Base-by-base conservation (phyloP, 2,113 vertebrate species). In the Odobenus rosmarus region DNA sequence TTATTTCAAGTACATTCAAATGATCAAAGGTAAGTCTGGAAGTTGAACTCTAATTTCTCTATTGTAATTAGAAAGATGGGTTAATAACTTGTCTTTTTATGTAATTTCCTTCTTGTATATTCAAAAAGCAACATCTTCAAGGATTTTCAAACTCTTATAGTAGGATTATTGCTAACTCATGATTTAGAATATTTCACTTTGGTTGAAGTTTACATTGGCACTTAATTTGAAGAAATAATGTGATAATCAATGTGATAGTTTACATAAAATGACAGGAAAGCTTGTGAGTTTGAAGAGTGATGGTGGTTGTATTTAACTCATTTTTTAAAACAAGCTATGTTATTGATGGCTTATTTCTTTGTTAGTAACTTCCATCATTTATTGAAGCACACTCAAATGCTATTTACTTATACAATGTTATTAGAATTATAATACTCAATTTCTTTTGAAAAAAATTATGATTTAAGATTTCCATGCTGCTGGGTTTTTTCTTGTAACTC, bases 221-320 rank as follows among this genome's bases (percentile, higher is more conserved):
- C 19, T 97, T 62, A 79, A n/a, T 93, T 84, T 95, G 84, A 97
- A 93, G 67, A 95, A 96, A 86, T 79, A 74, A 69, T 77, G 92
- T 96, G 28, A 67, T 89, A 93, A 72, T 89, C 13, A 64, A 0
- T 93, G 33, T 83, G 92, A 92, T 55, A 80, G 42, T 87, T 33
- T 88, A 83, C 9, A 67, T 9, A 86, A 82, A 93, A 77, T 69
- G 80, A 80, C 18, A 84, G 59, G 39, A 77, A 91, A 36, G 10
- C 31, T 89, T 59, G 24, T 91, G 59, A 67, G 3, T 90, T 42
- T 96, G 67, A 95, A 31, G 62, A 62, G 31, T 86, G 61, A 62
- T 36, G 76, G 62, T 71, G 33, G n/a, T 59, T 96, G 11, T 12
- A 72, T 83, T 83, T 95, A 87, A 95, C 28, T 89, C 9, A 67